Percentiles rank a stretch among this genome's conserved stretches.
Conservation (phyloP, 2,888 invertebrate species). For the Heterodera filipjevi region DNA sequence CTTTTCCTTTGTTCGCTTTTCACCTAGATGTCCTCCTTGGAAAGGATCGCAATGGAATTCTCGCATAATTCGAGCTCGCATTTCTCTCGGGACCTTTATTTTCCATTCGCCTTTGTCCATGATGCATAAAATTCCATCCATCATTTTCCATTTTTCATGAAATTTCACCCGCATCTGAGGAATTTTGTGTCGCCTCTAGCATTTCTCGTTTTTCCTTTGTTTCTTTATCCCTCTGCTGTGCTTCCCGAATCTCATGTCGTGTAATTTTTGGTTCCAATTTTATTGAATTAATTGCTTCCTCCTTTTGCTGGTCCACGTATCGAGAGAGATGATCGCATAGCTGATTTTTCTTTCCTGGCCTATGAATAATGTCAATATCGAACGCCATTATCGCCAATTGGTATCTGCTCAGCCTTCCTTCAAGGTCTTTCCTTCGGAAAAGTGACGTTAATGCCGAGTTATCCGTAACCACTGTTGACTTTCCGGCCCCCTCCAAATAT, state of each 20-base stretch:
- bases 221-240: background rate
- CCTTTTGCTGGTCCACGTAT: background rate
- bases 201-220: background rate
- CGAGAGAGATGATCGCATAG: constrained; percentile 5
- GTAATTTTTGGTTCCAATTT: background rate
- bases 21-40: constrained; percentile 37
- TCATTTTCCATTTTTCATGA: too few species aligned
- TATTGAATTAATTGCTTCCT: background rate
- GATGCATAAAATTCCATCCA: too few species aligned
- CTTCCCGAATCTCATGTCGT: background rate
- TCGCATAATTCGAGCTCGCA: constrained; percentile 13
- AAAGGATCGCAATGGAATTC: constrained; percentile 31
- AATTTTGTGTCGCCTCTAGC: too few species aligned
- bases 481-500: constrained; percentile 22
- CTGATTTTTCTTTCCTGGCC: constrained; percentile 3
- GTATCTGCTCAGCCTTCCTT: background rate
- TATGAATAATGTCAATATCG: constrained; percentile 14
- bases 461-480: constrained; percentile 12
- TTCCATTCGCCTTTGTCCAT: constrained; percentile 5
- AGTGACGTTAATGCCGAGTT: constrained; percentile 17
- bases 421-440: constrained; percentile 3
- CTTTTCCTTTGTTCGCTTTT: constrained; percentile 24
- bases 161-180: too few species aligned
- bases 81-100: background rate
- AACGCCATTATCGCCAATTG: constrained; percentile 9